A percentile compares a stretch with the other conserved stretches of the same genome.
Evolutionary conservation across 2,113 vertebrate species (phyloP).

Genomic region (Cyprinus carpio): DNA sequence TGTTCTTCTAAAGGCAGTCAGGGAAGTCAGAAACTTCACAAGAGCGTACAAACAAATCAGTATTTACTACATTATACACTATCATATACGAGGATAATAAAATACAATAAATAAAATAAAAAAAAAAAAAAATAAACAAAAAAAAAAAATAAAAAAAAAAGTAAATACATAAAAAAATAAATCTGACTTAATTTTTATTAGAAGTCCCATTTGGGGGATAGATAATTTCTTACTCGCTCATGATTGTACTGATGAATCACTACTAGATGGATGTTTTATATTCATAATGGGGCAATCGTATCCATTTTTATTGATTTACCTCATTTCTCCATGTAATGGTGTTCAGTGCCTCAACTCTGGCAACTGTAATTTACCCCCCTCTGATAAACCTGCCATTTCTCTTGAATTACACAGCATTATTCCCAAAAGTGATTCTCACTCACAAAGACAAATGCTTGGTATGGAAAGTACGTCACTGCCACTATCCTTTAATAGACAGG

Average conservation of each 20-base stretch:
- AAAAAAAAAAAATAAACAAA: too few species aligned
- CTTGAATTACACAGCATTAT: constrained; percentile 36
- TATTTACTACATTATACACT: background rate
- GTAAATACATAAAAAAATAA: too few species aligned
- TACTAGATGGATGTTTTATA: constrained; percentile 38
- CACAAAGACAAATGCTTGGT: constrained; percentile 32
- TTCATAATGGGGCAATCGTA: constrained; percentile 32
- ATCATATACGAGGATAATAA: too few species aligned
- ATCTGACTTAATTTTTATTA: background rate
- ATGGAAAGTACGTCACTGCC: constrained; percentile 54
- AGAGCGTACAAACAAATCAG: background rate
- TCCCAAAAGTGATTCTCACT: constrained; percentile 30
- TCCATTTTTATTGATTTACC: constrained; percentile 47
- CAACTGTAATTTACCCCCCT: constrained; percentile 31
- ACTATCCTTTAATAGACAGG: constrained; percentile 52
- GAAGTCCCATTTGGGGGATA: background rate
- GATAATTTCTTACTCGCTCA: constrained; percentile 2
- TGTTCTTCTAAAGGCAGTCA: background rate
- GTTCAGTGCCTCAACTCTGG: constrained; percentile 23
- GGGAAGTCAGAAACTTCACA: background rate
- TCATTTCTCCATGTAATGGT: constrained; percentile 8
- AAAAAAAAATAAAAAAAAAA: too few species aligned
- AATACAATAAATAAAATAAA: too few species aligned
- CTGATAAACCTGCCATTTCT: constrained; percentile 51
- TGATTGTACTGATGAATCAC: constrained; percentile 11